These are phyloP conservation scores for Danio jaintianensis DNA, from an alignment of 2,797 vertebrate species.

Conservation along the genomic window DNA sequence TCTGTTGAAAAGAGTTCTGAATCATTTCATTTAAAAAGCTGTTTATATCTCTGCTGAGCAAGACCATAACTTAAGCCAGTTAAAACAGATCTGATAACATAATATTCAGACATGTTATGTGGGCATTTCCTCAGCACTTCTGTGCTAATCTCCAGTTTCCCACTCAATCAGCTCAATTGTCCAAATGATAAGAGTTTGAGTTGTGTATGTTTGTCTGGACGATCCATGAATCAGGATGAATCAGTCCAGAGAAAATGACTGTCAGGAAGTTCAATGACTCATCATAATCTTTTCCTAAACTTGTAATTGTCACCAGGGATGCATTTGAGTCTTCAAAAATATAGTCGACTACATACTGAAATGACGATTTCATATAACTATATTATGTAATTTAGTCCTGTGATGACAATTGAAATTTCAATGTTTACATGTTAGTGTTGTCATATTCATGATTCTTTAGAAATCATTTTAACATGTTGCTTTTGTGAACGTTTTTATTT, in stretches of 20 bases:
- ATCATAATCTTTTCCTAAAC: not conserved
- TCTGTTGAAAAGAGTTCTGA: not conserved
- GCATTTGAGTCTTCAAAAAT: not conserved
- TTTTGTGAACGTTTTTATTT: not conserved
- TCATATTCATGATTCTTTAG: not conserved
- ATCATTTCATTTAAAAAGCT: not conserved
- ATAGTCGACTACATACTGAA: not conserved
- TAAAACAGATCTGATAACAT: not conserved
- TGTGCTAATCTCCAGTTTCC: not conserved
- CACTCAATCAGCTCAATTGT: not conserved
- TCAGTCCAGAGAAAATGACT: slow-evolving; percentile 14
- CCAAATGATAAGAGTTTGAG: not conserved
- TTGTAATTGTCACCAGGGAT: not conserved
- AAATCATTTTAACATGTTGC: not conserved
- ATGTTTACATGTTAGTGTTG: not conserved
- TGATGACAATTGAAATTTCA: not conserved
- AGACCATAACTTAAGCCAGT: too few relatives aligned
- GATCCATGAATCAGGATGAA: slow-evolving; percentile 30
- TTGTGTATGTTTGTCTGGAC: not conserved
- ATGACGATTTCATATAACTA: not conserved
- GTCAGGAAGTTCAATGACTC: slow-evolving; percentile 32
- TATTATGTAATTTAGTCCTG: not conserved
- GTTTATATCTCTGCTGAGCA: not conserved
- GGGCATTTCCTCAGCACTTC: not conserved
- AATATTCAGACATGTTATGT: not conserved